phyloP scores from a whole-genome alignment of 2,113 vertebrate genomes.

The Delphinus delphis region DNA sequence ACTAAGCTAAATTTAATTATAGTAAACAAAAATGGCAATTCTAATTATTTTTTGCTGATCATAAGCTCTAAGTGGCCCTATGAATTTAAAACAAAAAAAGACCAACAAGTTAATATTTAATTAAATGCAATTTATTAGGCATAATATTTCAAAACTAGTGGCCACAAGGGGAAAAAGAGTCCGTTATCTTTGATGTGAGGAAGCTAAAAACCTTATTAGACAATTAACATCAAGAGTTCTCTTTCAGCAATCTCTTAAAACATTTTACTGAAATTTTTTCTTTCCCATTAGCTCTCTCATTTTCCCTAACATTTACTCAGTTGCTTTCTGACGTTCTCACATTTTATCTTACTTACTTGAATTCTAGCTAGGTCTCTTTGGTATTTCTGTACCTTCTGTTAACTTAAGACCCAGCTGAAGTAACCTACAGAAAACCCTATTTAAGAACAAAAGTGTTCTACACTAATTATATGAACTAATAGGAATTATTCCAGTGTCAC shows the following conservation, averaged over 20 bases:
- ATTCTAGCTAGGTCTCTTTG: neutral
- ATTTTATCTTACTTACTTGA: neutral
- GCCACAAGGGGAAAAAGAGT: neutral
- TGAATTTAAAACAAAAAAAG: neutral
- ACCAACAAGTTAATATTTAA: neutral
- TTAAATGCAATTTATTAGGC: neutral
- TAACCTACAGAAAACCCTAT: neutral
- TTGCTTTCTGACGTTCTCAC: neutral
- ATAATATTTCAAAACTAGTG: conserved; percentile 34
- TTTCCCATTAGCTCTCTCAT: neutral
- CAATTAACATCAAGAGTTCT: neutral
- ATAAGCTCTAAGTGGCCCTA: neutral
- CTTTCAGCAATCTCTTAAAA: neutral
- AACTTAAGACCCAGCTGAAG: neutral
- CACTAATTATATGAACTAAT: neutral
- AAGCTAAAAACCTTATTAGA: neutral
- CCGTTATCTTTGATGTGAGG: neutral
- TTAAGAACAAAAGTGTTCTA: neutral
- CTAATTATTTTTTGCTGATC: conserved; percentile 8
- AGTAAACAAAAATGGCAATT: neutral
- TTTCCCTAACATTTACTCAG: neutral
- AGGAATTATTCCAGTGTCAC: neutral
- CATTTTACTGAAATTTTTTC: neutral
- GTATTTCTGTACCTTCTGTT: neutral
- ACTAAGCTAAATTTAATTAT: neutral